phyloP scores from a whole-genome alignment of 2,888 invertebrate species.

The Drosophila limbata region DNA sequence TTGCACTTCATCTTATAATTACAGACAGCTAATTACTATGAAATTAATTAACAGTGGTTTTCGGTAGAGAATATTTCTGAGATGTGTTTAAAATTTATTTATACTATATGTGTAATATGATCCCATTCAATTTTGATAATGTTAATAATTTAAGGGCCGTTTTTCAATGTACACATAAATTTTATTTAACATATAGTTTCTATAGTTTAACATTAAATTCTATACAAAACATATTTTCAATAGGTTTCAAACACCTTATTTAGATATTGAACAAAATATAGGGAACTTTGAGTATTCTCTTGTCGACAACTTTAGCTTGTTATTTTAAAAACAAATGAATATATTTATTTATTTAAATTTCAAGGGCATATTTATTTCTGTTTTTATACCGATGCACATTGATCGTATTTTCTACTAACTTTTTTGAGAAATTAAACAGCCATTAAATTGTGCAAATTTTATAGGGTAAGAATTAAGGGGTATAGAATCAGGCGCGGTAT shows the following conservation, averaged over 20 bases:
- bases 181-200: no score
- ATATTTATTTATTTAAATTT: background rate
- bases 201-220: no score
- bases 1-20: constrained; percentile 6
- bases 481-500: background rate
- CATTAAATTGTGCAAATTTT: background rate
- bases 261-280: no score
- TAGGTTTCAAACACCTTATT: no score
- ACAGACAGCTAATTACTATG: background rate
- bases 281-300: no score
- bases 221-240: no score
- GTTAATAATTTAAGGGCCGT: no score
- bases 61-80: background rate
- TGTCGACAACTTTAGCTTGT: no score
- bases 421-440: background rate
- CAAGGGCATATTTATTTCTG: background rate
- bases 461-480: background rate
- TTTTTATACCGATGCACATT: background rate
- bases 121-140: background rate
- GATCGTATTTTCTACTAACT: background rate
- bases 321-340: no score
- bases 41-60: constrained; percentile 16
- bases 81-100: background rate
- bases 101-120: background rate
- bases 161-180: no score